phyloP scores from a whole-genome alignment of 2,113 vertebrate genomes.

The Ibidorhyncha struthersii region DNA sequence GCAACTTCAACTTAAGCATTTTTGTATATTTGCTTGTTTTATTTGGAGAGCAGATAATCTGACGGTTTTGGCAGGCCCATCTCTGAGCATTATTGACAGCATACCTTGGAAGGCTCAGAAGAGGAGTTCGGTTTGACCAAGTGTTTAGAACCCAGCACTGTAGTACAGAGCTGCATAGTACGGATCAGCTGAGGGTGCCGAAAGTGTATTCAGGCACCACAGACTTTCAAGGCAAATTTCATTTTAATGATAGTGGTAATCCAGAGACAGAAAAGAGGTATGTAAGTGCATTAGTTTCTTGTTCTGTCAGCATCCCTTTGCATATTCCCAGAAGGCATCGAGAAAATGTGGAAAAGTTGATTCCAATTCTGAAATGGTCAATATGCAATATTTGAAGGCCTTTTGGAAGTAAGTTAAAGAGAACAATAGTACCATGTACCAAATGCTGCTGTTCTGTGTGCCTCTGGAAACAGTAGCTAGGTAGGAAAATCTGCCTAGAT shows the following conservation, averaged over 20 bases:
- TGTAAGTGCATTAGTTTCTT: background rate
- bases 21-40: slow-evolving; percentile 45
- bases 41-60: background rate
- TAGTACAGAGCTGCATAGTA: background rate
- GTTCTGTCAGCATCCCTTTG: background rate
- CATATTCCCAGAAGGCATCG: background rate
- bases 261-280: background rate
- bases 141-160: background rate
- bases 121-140: background rate
- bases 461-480: background rate
- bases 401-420: background rate
- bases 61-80: background rate
- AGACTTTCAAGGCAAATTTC: background rate
- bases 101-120: background rate
- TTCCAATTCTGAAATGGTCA: background rate
- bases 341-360: background rate
- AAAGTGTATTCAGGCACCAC: background rate
- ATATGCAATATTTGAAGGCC: background rate
- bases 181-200: accelerated
- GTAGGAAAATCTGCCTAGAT: background rate
- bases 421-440: background rate
- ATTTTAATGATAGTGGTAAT: background rate
- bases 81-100: background rate
- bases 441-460: background rate
- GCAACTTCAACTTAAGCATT: background rate